Evolutionary conservation across 2,797 vertebrate genomes (phyloP).

Genomic region (Peromyscus nudipes): DNA sequence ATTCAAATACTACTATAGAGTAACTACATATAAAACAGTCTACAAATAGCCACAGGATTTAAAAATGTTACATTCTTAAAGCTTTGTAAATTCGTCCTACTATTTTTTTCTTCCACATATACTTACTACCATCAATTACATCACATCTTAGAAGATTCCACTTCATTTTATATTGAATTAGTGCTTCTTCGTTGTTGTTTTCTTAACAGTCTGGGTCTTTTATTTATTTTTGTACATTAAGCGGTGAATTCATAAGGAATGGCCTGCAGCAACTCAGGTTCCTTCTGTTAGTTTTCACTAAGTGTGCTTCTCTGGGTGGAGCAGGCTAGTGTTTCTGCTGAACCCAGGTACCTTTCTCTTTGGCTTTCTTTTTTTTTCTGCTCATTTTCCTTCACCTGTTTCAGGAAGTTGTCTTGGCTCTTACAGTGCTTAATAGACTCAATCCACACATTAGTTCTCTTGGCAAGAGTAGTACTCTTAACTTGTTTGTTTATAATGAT

Average conservation of each 20-base stretch:
- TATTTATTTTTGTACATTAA: background rate
- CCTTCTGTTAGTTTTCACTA: background rate
- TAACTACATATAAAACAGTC: constrained; percentile 16
- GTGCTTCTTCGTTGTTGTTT: background rate
- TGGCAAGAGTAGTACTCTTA: background rate
- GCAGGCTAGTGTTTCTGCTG: background rate
- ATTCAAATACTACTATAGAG: constrained; percentile 51
- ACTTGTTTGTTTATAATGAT: background rate
- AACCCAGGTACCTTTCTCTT: background rate
- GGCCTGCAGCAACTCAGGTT: background rate
- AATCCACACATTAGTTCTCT: background rate
- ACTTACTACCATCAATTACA: constrained; percentile 13
- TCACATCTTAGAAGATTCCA: constrained; percentile 71
- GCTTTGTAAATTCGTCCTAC: constrained; percentile 49
- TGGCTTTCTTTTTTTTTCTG: background rate
- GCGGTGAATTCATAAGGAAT: background rate
- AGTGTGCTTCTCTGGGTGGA: background rate
- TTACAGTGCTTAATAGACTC: background rate
- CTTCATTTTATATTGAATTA: constrained; percentile 60
- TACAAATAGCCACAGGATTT: constrained; percentile 34
- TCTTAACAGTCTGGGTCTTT: background rate
- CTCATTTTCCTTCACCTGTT: background rate
- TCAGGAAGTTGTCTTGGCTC: background rate
- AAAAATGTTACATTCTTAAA: constrained; percentile 53
- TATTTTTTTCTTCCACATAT: constrained; percentile 23